Evolutionary conservation across 1,140 invertebrate genomes (phyloP).

Genomic region (Elymnias hypermnestra): DNA sequence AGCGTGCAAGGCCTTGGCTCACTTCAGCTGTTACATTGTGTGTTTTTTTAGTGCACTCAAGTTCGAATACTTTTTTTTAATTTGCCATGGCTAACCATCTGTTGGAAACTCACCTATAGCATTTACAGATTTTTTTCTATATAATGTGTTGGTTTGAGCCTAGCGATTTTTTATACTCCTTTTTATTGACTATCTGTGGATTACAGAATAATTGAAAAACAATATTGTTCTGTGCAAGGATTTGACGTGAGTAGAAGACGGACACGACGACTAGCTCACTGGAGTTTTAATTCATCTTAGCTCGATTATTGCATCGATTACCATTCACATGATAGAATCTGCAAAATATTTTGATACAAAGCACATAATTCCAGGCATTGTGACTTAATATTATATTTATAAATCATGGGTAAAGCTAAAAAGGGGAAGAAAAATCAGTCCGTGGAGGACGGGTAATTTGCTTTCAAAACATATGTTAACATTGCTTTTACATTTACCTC

Average conservation of each 20-base stretch:
- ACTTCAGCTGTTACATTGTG: no score
- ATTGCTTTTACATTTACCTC: constrained; percentile 8
- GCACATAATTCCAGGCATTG: constrained; percentile 50
- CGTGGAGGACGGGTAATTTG: constrained; percentile 79
- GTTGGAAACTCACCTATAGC: no score
- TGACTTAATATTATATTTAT: constrained; percentile 52
- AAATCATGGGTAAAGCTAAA: constrained; percentile 82
- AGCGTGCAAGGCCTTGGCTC: no score
- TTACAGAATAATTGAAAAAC: no score
- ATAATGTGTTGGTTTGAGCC: no score
- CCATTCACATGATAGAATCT: constrained; percentile 72
- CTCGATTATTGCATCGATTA: constrained; percentile 56
- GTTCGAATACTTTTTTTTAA: no score
- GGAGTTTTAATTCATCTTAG: constrained; percentile 47
- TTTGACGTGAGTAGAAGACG: constrained; percentile 23
- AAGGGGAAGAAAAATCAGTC: constrained; percentile 81
- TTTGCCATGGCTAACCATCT: no score
- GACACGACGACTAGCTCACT: constrained; percentile 65
- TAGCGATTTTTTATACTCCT: neutral
- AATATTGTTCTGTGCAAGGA: no score
- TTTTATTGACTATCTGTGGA: no score
- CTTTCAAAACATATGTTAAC: constrained; percentile 48
- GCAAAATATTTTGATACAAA: constrained; percentile 50
- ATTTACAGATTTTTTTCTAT: no score
- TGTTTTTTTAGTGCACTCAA: no score